Evolutionary conservation across 2,888 invertebrate genomes (phyloP).

Genomic region (Drosophila paracracens): DNA sequence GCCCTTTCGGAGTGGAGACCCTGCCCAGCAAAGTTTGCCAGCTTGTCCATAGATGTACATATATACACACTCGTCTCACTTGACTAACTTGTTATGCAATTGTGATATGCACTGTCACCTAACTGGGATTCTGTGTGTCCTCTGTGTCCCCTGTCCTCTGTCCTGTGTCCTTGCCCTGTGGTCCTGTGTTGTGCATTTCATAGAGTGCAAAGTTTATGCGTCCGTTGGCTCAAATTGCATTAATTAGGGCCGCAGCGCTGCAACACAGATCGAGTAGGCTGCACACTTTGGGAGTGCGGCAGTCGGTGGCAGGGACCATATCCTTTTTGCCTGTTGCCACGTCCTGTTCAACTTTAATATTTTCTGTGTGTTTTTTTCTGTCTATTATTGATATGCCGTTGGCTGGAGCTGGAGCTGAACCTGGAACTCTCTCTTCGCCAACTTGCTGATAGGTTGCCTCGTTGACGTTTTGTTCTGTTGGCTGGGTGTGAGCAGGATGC

Average conservation of each 20-base stretch:
- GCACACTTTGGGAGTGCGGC: background rate
- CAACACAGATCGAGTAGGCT: constrained; percentile 9
- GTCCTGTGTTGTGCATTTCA: constrained; percentile 31
- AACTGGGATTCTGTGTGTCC: background rate
- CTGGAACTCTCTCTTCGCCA: background rate
- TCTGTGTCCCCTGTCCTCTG: constrained; percentile 3
- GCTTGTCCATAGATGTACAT: background rate
- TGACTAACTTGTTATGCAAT: constrained; percentile 13
- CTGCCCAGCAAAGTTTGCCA: background rate
- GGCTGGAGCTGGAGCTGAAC: constrained; percentile 1
- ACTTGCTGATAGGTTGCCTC: constrained; percentile 15
- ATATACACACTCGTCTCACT: background rate
- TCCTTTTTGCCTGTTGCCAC: constrained; percentile 17
- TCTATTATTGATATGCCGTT: constrained; percentile 40
- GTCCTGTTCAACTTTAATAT: constrained; percentile 1
- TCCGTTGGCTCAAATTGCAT: constrained; percentile 59
- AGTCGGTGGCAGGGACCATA: background rate
- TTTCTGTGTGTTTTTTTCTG: constrained; percentile 4
- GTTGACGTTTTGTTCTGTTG: constrained; percentile 17
- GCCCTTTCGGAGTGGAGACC: background rate
- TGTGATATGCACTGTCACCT: constrained; percentile 36
- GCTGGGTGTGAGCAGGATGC: background rate
- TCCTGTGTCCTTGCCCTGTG: background rate
- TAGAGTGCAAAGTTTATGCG: constrained; percentile 48
- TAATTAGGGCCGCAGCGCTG: constrained; percentile 40